Conservation (phyloP, 2,113 vertebrate genomes). For the Columbina picui region DNA sequence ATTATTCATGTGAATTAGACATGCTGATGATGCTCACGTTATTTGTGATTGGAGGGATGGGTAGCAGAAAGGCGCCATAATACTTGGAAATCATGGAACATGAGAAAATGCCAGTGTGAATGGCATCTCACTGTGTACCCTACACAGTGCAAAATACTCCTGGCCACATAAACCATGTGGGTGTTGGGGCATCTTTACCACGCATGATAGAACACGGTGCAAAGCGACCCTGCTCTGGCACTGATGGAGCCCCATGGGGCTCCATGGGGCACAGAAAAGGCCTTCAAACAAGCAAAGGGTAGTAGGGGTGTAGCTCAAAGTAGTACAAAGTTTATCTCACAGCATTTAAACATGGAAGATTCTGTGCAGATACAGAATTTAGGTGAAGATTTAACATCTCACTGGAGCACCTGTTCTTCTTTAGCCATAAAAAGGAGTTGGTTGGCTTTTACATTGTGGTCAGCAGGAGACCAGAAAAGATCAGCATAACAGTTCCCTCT, state of each 20-base stretch:
- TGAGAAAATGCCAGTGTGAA: not conserved
- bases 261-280: not conserved
- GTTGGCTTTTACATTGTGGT: not conserved
- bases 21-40: not conserved
- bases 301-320: not conserved
- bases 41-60: not conserved
- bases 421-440: not conserved
- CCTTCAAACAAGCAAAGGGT: not conserved
- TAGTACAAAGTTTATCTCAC: not conserved
- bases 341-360: not conserved
- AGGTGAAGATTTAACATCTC: not conserved
- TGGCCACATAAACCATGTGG: fast-evolving
- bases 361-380: not conserved
- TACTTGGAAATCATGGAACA: not conserved
- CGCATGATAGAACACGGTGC: fast-evolving
- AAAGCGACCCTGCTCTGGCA: not conserved
- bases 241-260: not conserved
- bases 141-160: not conserved
- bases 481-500: not conserved
- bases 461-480: not conserved
- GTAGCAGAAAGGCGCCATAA: not conserved
- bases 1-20: conserved; percentile 63
- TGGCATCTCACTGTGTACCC: not conserved
- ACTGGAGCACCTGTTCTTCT: not conserved
- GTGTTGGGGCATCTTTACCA: not conserved